Percentiles rank a stretch among this genome's conserved stretches.
These are phyloP conservation scores for Fregetta grallaria DNA, from an alignment of 2,113 vertebrate genomes.

Conservation along the genomic window DNA sequence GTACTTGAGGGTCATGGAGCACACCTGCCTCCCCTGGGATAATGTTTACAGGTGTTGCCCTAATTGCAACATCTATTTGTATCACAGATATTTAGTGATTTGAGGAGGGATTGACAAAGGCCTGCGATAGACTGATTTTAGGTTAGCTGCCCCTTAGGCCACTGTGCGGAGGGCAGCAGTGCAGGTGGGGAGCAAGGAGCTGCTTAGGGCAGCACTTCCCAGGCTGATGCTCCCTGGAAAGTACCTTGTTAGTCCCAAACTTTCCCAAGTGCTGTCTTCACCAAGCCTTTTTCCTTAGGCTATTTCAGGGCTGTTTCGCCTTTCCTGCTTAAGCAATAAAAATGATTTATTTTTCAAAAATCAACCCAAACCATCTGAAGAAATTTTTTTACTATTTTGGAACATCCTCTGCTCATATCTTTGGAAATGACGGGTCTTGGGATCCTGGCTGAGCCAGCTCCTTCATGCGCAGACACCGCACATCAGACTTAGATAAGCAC, in stretches of 20 bases:
- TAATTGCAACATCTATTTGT: not conserved
- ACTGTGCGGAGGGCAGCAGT: not conserved
- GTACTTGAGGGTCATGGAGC: not conserved
- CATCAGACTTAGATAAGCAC: not conserved
- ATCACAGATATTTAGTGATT: not conserved
- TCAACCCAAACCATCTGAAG: not conserved
- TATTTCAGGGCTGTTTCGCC: not conserved
- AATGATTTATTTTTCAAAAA: not conserved
- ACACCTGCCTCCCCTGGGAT: not conserved
- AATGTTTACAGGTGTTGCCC: not conserved
- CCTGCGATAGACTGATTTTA: not conserved
- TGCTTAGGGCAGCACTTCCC: not conserved
- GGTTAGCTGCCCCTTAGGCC: not conserved
- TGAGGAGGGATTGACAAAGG: not conserved
- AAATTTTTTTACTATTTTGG: not conserved
- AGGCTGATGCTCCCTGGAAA: not conserved
- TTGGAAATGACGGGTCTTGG: not conserved
- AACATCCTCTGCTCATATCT: not conserved
- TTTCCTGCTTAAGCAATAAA: not conserved
- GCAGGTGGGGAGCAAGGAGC: not conserved
- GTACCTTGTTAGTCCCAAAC: not conserved
- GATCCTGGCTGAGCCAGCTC: not conserved
- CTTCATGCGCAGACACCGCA: not conserved
- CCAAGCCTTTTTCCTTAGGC: not conserved
- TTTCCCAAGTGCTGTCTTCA: not conserved